Evolutionary conservation across 2,113 vertebrate genomes (phyloP).

Genomic region (Pomatorhinus ruficollis): DNA sequence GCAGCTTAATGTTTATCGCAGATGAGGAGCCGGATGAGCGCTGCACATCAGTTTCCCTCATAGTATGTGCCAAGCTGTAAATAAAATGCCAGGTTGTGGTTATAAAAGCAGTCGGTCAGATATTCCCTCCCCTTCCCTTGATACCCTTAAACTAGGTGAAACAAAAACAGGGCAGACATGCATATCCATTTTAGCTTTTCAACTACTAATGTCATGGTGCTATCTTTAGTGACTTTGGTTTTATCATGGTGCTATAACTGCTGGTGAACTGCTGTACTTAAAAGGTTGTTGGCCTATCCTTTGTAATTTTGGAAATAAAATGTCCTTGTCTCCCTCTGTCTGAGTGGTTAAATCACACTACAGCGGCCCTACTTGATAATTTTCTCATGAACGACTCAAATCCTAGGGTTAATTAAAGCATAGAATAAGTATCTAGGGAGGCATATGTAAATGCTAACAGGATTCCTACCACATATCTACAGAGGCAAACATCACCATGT

Average conservation of each 20-base stretch:
- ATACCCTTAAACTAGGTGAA: background rate
- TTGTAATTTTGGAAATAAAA: slow-evolving; percentile 28
- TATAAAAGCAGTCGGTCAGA: background rate
- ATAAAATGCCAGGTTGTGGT: background rate
- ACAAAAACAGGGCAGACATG: background rate
- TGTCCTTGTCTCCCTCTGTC: slow-evolving; percentile 11
- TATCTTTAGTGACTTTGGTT: slow-evolving; percentile 4
- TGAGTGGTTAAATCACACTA: slow-evolving; percentile 9
- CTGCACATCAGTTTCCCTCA: background rate
- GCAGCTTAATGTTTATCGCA: background rate
- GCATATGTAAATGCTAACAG: slow-evolving; percentile 40
- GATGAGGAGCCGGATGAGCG: background rate
- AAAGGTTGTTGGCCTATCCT: background rate
- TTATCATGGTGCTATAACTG: background rate
- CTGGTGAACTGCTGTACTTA: background rate
- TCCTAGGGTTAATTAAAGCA: slow-evolving; percentile 54
- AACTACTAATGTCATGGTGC: background rate
- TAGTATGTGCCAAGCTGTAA: background rate
- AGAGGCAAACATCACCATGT: background rate
- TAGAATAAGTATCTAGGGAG: slow-evolving; percentile 40
- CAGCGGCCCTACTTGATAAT: slow-evolving; percentile 34
- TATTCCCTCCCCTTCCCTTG: background rate
- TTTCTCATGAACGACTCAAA: slow-evolving; percentile 35
- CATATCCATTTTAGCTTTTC: background rate
- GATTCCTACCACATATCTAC: background rate